Conservation (phyloP, 2,888 invertebrate species). For the Busseola fusca region DNA sequence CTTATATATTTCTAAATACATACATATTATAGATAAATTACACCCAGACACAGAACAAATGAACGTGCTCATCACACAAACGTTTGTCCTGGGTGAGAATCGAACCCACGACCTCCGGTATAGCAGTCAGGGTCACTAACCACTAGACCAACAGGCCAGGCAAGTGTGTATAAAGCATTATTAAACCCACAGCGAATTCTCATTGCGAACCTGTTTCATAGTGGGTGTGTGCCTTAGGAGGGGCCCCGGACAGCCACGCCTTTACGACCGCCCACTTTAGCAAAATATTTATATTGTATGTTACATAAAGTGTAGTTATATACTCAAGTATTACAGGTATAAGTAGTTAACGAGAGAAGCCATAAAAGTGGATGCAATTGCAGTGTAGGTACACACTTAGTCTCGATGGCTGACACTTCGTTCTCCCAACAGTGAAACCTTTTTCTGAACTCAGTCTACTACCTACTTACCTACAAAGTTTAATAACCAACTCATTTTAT, state of each 20-base stretch:
- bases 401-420: background rate
- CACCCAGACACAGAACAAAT: no score
- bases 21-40: no score
- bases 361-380: conserved; percentile 24
- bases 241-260: conserved; percentile 76
- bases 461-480: background rate
- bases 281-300: conserved; percentile 52
- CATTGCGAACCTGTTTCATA: conserved; percentile 78
- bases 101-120: no score
- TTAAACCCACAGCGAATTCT: conserved; percentile 59
- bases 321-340: conserved; percentile 42
- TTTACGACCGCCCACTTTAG: conserved; percentile 67
- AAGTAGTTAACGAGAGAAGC: conserved; percentile 24
- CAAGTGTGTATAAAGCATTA: conserved; percentile 39
- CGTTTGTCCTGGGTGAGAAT: no score
- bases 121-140: no score
- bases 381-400: background rate
- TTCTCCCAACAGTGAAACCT: background rate
- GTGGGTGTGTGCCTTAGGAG: conserved; percentile 71
- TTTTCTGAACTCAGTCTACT: background rate
- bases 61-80: no score
- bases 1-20: no score
- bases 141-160: no score
- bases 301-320: conserved; percentile 51
- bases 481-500: background rate